These are phyloP conservation scores for Kryptopterus vitreolus DNA, from an alignment of 2,797 vertebrate species.

Conservation along the genomic window DNA sequence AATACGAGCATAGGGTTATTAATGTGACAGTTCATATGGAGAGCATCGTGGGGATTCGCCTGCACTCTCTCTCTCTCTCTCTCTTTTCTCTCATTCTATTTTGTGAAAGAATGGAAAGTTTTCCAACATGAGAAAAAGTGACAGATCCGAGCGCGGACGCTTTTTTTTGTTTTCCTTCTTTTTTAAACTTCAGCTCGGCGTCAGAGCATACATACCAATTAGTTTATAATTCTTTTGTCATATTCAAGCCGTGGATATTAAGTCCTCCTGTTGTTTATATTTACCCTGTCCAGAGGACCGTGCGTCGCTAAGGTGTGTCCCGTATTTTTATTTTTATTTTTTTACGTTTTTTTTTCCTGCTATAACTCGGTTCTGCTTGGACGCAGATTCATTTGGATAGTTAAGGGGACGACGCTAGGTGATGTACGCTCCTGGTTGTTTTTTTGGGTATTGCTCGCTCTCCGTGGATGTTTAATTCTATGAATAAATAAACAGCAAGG, in stretches of 20 bases:
- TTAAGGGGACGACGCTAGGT: constrained; percentile 38
- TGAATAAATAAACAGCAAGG: constrained; percentile 33
- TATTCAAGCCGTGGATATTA: constrained; percentile 52
- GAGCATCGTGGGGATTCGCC: constrained; percentile 75
- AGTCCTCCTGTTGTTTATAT: constrained; percentile 51
- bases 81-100: constrained; percentile 22
- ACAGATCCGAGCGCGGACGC: constrained; percentile 42
- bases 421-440: constrained; percentile 36
- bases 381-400: constrained; percentile 46
- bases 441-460: constrained; percentile 20
- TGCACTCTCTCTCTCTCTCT: constrained; percentile 70
- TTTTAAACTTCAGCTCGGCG: constrained; percentile 41
- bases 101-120: constrained; percentile 56
- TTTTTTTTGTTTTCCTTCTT: too few relatives aligned
- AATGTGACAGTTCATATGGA: constrained; percentile 90
- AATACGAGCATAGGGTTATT: constrained; percentile 94
- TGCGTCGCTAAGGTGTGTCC: constrained; percentile 46
- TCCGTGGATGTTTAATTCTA: constrained; percentile 29
- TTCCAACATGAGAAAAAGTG: constrained; percentile 53
- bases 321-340: too few relatives aligned
- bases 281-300: constrained; percentile 38
- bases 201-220: constrained; percentile 55
- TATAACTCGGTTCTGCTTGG: constrained; percentile 48
- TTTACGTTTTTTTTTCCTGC: constrained; percentile 41
- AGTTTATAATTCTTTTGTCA: constrained; percentile 49